Evolutionary conservation across 2,797 vertebrate genomes (phyloP), one percentile per base, ranked within the genome.

Genomic region (Melanotaenia maccullochi): DNA sequence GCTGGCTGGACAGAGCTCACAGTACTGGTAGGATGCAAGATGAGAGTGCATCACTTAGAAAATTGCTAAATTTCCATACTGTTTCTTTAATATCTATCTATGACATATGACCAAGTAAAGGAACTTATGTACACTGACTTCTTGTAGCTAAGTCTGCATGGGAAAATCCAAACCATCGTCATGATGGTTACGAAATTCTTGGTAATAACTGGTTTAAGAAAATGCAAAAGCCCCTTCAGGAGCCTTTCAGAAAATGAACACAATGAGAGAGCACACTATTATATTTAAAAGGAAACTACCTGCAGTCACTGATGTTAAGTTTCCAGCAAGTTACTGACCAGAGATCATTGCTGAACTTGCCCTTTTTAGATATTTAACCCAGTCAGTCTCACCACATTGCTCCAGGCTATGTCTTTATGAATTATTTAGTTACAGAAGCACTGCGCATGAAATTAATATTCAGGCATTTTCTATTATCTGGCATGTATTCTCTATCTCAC

Each of bases 391-490:
- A 40, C 57, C 67, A 79, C 58, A 69, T 75, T 0, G 85, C 93
- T 86, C 77, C 67, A 76, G 89, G 93, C 86, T 77, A 85, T 89
- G 81, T 85, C 64, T 73, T 63, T 59, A 93, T 94, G 78, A 94
- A 94, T 93, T 91, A 94, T 94, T 94, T 75, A 89, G 89, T 89
- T 86, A 87, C 79, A 75, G 73, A 52, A 65, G 80, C 63, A 65
- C 61, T 61, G 69, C 79, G 78, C 72, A 74, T 66, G 40, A 65
- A 85, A 92, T 92, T 83, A 88, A 92, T 92, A 93, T 93, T 91
- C 87, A 87, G 69, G 72, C 57, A 33, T 78, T 63, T 88, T 68
- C 74, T 80, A 83, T 87, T 74, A 85, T 79, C 70, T 73, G 40
- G 74, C 82, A 76, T 84, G 85, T 82, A 73, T 51, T 56, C 36